Conservation (phyloP, 2,113 vertebrate species). For the Nibea coibor region DNA sequence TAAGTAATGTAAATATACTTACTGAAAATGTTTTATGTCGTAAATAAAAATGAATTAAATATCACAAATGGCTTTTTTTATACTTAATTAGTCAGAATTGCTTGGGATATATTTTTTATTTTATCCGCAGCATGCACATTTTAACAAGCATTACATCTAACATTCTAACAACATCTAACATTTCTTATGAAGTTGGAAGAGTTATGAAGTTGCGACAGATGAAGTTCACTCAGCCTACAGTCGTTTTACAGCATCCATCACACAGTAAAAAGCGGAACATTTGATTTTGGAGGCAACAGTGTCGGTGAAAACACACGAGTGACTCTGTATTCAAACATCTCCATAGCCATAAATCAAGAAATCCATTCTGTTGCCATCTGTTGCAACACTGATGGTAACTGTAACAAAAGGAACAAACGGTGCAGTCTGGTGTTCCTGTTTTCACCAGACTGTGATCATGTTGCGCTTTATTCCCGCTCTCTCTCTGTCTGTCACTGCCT, state of each 20-base stretch:
- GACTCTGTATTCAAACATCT: not conserved
- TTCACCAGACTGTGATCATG: not conserved
- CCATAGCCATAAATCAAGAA: not conserved
- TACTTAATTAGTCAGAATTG: not conserved
- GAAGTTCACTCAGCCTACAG: too few species aligned
- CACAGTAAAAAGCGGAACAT: too few species aligned
- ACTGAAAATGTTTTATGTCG: not conserved
- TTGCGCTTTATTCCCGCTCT: not conserved
- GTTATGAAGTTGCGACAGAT: not conserved
- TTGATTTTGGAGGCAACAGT: not conserved
- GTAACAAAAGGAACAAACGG: conserved; percentile 10
- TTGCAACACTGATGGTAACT: conserved; percentile 5
- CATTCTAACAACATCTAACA: too few species aligned
- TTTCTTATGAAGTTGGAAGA: too few species aligned
- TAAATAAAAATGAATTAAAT: conserved; percentile 32
- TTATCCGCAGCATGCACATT: not conserved
- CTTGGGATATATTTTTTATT: too few species aligned
- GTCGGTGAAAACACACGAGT: not conserved
- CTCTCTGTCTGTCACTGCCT: not conserved
- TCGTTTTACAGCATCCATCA: too few species aligned
- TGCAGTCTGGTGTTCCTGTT: not conserved
- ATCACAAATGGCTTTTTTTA: not conserved
- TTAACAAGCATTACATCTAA: not conserved
- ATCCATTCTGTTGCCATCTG: conserved; percentile 9
- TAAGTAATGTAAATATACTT: conserved; percentile 17